Evolutionary conservation across 2,888 invertebrate genomes (phyloP), one percentile per base, ranked within the genome.

Genomic region (Rhagonycha fulva): DNA sequence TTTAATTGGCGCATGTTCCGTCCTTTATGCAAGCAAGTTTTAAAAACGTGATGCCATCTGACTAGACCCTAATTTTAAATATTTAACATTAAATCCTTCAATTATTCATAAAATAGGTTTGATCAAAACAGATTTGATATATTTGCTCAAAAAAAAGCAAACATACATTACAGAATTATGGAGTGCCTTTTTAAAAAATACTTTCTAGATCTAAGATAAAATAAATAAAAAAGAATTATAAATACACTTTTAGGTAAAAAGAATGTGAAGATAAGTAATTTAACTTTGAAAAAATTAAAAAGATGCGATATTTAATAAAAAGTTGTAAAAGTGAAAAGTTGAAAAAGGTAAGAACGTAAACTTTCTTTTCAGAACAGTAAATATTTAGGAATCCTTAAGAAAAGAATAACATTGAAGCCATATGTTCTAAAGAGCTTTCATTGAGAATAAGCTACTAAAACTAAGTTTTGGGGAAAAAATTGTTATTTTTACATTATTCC

Each of bases 401-500:
- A 47, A 47, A 47, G 47, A 47, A 47, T 47, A 47, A 47, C 47
- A 47, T 47, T 47, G 47, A 47, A 47, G 47, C 47, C n/a, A 47
- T 47, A 47, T 47, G 47, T 47, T 47, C 47, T 47, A 47, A 47
- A 47, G 47, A 47, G 47, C 47, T 47, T 47, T 47, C 47, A 47
- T 47, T 47, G 47, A 47, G 47, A n/a, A 47, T 47, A 47, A 47
- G 47, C 47, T 47, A 12, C n/a, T 32, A 69, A 69, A 47, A 69
- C 60, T 60, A 47, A 19, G 32, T 69, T 47, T 69, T 24, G n/a
- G 3, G 9, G 23, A 69, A 69, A 69, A 69, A 69, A 47, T 69
- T 69, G 68, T 69, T 69, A 69, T 69, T 69, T 60, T 47, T 32
- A 70, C 61, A 70, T 70, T 62, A 70, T 70, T 70, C 62, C 24